These are phyloP conservation scores for Cosmia pyralina DNA, from an alignment of 2,888 invertebrate genomes.

Conservation along the genomic window DNA sequence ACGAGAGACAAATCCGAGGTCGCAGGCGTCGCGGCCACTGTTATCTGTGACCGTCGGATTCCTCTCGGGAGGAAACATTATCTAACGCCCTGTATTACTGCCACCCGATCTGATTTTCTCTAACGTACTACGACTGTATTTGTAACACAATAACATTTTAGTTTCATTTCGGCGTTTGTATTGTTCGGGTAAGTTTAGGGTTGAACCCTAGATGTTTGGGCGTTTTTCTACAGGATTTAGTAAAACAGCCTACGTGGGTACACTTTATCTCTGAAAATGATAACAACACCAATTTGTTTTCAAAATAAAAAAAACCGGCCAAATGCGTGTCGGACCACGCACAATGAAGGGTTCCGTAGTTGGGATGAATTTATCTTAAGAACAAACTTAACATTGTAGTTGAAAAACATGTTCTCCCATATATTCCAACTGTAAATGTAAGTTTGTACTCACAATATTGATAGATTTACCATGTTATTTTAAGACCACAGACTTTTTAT, in stretches of 20 bases:
- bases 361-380: too few relatives aligned
- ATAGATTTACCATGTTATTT: too few relatives aligned
- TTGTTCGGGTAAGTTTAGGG: constrained; percentile 50
- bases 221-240: constrained; percentile 13
- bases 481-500: too few relatives aligned
- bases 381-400: too few relatives aligned
- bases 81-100: constrained; percentile 78
- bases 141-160: constrained; percentile 77
- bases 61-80: constrained; percentile 80
- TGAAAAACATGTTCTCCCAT: too few relatives aligned
- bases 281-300: neutral
- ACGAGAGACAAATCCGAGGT: constrained; percentile 80
- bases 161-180: constrained; percentile 69
- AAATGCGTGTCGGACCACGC: too few relatives aligned
- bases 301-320: constrained; percentile 14
- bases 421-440: too few relatives aligned
- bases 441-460: too few relatives aligned
- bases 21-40: constrained; percentile 66
- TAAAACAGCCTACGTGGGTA: constrained; percentile 13
- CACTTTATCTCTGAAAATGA: constrained; percentile 25
- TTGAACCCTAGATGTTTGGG: constrained; percentile 36
- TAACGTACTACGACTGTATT: constrained; percentile 75
- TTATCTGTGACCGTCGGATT: constrained; percentile 77
- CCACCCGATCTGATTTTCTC: constrained; percentile 78
- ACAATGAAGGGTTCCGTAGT: too few relatives aligned